Evolutionary conservation across 2,888 invertebrate species (phyloP).

Genomic region (Sesia apiformis): DNA sequence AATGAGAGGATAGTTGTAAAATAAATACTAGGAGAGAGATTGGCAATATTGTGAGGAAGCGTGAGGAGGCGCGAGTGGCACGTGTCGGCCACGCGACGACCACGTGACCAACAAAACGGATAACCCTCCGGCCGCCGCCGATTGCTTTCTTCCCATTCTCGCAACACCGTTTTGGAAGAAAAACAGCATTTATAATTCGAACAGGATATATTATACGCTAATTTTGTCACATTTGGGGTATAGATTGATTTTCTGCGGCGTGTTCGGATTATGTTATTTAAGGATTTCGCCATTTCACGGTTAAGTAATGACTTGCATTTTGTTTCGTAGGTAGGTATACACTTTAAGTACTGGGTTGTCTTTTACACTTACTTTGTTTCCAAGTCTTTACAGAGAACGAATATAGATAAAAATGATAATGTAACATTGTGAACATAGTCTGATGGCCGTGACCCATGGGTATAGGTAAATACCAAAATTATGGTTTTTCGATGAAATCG

Average conservation of each 20-base stretch:
- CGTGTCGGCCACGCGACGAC: constrained; percentile 22
- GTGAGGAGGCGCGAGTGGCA: constrained; percentile 17
- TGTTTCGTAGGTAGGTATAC: constrained; percentile 3
- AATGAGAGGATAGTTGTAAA: constrained; percentile 62
- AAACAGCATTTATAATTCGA: constrained; percentile 60
- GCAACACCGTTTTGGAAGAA: constrained; percentile 41
- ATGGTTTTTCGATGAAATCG: too few relatives aligned
- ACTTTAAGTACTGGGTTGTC: too few relatives aligned
- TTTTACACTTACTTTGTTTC: too few relatives aligned
- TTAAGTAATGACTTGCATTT: constrained; percentile 17
- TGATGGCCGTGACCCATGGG: too few relatives aligned
- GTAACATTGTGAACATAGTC: too few relatives aligned
- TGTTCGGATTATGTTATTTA: constrained; percentile 38
- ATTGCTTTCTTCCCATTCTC: constrained; percentile 15
- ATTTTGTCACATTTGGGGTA: constrained; percentile 58
- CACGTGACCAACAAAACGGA: constrained; percentile 32
- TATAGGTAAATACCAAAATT: too few relatives aligned
- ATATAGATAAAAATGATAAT: too few relatives aligned
- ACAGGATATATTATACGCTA: constrained; percentile 72
- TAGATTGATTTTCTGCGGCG: constrained; percentile 59
- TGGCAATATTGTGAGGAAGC: constrained; percentile 4
- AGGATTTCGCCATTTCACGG: constrained; percentile 16
- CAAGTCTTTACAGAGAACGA: too few relatives aligned
- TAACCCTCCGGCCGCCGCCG: not conserved
- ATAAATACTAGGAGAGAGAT: constrained; percentile 53